phyloP scores from a whole-genome alignment of 2,888 invertebrate genomes.

The Lasioglossum zephyrum region DNA sequence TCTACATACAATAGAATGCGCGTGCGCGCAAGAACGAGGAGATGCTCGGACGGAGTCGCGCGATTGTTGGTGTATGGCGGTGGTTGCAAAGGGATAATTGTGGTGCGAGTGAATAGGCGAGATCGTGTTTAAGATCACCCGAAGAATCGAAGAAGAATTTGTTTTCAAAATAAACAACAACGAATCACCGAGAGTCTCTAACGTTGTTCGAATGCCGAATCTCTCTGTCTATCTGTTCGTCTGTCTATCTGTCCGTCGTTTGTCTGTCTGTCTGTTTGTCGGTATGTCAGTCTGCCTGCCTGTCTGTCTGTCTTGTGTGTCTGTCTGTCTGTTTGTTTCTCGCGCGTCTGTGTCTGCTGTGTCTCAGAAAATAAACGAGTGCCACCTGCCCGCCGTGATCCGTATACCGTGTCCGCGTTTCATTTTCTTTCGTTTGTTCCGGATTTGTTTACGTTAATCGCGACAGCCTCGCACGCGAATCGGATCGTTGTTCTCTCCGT shows the following conservation, averaged over 20 bases:
- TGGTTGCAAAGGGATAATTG: background rate
- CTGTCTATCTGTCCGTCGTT: constrained; percentile 75
- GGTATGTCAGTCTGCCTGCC: constrained; percentile 35
- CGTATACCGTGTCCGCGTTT: constrained; percentile 38
- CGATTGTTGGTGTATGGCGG: background rate
- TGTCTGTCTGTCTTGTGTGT: constrained; percentile 70
- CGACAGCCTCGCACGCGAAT: constrained; percentile 20
- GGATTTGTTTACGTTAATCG: constrained; percentile 18
- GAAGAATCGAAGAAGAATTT: constrained; percentile 55
- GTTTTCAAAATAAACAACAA: constrained; percentile 79
- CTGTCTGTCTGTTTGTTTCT: constrained; percentile 69
- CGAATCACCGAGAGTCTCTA: constrained; percentile 76
- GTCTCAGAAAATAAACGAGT: constrained; percentile 64
- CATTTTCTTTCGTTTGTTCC: background rate
- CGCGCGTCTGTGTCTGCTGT: constrained; percentile 64
- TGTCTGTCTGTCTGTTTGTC: constrained; percentile 64
- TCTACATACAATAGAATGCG: background rate
- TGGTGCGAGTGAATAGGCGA: background rate
- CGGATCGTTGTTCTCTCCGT: background rate
- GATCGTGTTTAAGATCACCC: background rate
- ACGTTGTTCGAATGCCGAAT: constrained; percentile 74
- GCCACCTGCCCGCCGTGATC: constrained; percentile 70
- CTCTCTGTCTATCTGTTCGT: constrained; percentile 76
- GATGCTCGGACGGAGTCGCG: constrained; percentile 6
- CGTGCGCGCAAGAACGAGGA: background rate